Evolutionary conservation across 2,797 vertebrate genomes (phyloP).

Genomic region (Xenentodon cancila): DNA sequence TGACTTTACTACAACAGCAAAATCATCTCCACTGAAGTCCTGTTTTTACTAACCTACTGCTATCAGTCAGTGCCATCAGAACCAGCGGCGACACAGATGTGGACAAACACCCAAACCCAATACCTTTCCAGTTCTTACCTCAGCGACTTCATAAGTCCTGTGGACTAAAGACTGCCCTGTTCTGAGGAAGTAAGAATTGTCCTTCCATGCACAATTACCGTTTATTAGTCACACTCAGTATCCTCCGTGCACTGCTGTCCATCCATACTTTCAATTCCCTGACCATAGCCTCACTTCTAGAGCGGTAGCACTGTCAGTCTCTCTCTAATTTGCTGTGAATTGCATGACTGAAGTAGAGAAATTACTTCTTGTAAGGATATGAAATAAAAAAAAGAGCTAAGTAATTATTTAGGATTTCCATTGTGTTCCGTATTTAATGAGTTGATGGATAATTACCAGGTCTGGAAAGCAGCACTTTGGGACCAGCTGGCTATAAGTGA

Average conservation of each 20-base stretch:
- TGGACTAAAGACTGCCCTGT: conserved; percentile 39
- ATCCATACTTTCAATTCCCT: conserved; percentile 32
- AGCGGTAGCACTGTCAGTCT: not conserved
- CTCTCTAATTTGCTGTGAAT: conserved; percentile 38
- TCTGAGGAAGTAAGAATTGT: conserved; percentile 45
- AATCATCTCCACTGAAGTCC: conserved; percentile 6
- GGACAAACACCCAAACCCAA: conserved; percentile 33
- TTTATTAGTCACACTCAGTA: conserved; percentile 24
- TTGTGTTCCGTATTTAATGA: conserved; percentile 64
- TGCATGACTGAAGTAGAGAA: conserved; percentile 17
- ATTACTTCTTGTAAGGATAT: not conserved
- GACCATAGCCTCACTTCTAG: conserved; percentile 23
- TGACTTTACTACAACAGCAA: conserved; percentile 2
- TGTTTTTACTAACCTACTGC: conserved; percentile 18
- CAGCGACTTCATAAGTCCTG: conserved; percentile 44
- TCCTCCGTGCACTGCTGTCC: conserved; percentile 21
- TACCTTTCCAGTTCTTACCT: conserved; percentile 50
- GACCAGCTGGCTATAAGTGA: conserved; percentile 30
- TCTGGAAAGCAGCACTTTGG: conserved; percentile 50
- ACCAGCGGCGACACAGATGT: conserved; percentile 22
- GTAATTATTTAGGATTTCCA: conserved; percentile 63
- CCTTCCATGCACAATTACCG: conserved; percentile 53
- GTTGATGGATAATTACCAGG: conserved; percentile 60
- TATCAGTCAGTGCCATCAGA: conserved; percentile 8
- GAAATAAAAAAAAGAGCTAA: conserved; percentile 9